Base-by-base conservation (phyloP, 2,113 vertebrate species). In the Myiozetetes cayanensis region DNA sequence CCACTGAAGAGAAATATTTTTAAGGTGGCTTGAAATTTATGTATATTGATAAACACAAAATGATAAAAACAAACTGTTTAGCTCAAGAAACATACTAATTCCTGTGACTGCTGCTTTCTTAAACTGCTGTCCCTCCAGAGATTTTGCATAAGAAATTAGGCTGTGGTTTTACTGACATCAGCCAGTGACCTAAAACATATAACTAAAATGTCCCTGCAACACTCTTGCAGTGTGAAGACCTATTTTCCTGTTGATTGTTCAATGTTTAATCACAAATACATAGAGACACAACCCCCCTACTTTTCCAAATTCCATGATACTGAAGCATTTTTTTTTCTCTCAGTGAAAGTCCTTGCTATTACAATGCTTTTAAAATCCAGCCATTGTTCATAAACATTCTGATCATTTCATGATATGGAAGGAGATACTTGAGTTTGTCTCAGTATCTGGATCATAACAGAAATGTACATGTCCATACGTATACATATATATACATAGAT, bases 391-490 rank as follows among this genome's bases (percentile, higher is more conserved):
- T 71, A 50, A 81, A 35, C 4, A 15, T 46, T 78, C 17, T 59
- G 27, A 37, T 41, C 1, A 78, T 81, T 89, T 95, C 14, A 8
- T 59, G 30, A 43, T 59, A 71, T 18, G 24, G 49, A 27, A 14
- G 81, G 35, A 67, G 23, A 50, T 24, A 24, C 23, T 46, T 61
- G 62, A 44, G 9, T 80, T 90, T 75, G 43, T 3, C 16, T 73
- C 31, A 33, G 14, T 67, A 33, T 17, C 8, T 74, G 67, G 35
- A 67, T 55, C 12, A 20, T 39, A 78, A 56, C 22, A 91, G 47
- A 67, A 43, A 43, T 46, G 8, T 75, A 52, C 16, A 37, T 3
- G 2, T 30, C 14, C 74, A 9, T 63, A 39, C 0, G 0, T 41
- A n/a, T 19, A 28, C 21, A 17, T 46, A 21, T 19, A 62, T n/a